Conservation (phyloP, 2,888 invertebrate genomes). For the Nomada ruficornis region DNA sequence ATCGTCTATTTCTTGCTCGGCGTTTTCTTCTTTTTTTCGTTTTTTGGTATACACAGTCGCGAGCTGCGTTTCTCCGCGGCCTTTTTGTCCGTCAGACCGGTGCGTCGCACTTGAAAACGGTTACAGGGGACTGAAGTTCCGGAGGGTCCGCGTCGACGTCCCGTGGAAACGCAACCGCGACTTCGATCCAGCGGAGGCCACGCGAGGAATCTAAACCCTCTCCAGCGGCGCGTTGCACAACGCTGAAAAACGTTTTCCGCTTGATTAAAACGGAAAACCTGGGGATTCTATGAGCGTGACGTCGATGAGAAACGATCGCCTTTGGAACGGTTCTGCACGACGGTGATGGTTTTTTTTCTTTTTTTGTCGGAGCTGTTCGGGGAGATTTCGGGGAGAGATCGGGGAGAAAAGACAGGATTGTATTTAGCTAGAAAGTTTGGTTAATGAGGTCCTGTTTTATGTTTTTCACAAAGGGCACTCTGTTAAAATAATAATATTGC, state of each 20-base stretch:
- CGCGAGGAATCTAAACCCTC: conserved; percentile 37
- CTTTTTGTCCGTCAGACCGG: conserved; percentile 46
- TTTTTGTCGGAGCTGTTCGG: conserved; percentile 2
- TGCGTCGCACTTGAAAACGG: conserved; percentile 53
- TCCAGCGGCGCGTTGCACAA: neutral
- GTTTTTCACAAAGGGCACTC: too few species aligned
- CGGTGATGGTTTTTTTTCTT: conserved; percentile 14
- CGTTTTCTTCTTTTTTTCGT: conserved; percentile 11
- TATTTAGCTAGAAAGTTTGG: too few species aligned
- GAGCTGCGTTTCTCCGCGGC: conserved; percentile 30
- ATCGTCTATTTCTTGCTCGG: conserved; percentile 36
- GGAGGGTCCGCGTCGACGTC: conserved; percentile 28
- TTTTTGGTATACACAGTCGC: conserved; percentile 5
- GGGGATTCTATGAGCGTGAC: neutral
- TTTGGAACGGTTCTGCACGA: conserved; percentile 9
- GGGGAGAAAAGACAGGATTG: too few species aligned
- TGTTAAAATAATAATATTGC: too few species aligned
- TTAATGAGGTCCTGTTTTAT: too few species aligned
- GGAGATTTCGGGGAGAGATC: neutral
- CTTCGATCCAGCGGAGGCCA: conserved; percentile 41
- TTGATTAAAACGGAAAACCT: conserved; percentile 48
- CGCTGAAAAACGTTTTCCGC: conserved; percentile 48
- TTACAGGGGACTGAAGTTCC: conserved; percentile 23
- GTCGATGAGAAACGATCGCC: conserved; percentile 22
- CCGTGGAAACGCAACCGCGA: conserved; percentile 19